These are phyloP conservation scores for Caprella mutica DNA, from an alignment of 2,888 invertebrate genomes.

Conservation along the genomic window DNA sequence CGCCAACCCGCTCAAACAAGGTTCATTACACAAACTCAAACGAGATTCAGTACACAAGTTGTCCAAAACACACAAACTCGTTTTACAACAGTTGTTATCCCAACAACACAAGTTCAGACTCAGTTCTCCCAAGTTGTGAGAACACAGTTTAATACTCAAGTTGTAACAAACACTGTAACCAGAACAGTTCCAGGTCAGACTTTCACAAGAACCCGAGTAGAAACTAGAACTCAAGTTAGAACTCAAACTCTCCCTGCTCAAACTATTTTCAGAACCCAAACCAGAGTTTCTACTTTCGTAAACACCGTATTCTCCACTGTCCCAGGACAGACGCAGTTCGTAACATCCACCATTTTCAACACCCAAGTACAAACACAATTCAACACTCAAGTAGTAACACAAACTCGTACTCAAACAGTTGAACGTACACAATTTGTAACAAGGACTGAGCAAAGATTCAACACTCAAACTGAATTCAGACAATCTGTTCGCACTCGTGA, in stretches of 20 bases:
- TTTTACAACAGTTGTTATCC: conserved; percentile 17
- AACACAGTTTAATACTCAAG: conserved; percentile 10
- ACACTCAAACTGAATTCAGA: conserved; percentile 19
- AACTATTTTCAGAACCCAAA: conserved; percentile 16
- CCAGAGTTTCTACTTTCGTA: conserved; percentile 19
- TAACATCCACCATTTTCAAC: conserved; percentile 23
- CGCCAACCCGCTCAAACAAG: conserved; percentile 21
- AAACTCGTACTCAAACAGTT: conserved; percentile 25
- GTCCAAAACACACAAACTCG: conserved; percentile 14
- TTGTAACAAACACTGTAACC: conserved; percentile 15
- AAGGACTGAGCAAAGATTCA: conserved; percentile 16
- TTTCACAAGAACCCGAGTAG: conserved; percentile 11
- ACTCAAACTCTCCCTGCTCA: conserved; percentile 25
- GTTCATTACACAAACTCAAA: conserved; percentile 24
- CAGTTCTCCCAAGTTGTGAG: conserved; percentile 14
- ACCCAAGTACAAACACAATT: conserved; percentile 17
- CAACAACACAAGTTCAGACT: conserved; percentile 19
- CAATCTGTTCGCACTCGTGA: conserved; percentile 18
- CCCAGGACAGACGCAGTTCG: conserved; percentile 18
- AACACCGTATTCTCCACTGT: conserved; percentile 19
- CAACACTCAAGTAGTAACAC: conserved; percentile 22
- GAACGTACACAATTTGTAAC: conserved; percentile 22
- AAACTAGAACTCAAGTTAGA: conserved; percentile 14
- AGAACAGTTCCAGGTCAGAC: conserved; percentile 21
- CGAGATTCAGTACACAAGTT: conserved; percentile 15